Percentiles rank a stretch among this genome's conserved stretches.
Conservation (phyloP, 2,113 vertebrate genomes). For the Equus quagga region DNA sequence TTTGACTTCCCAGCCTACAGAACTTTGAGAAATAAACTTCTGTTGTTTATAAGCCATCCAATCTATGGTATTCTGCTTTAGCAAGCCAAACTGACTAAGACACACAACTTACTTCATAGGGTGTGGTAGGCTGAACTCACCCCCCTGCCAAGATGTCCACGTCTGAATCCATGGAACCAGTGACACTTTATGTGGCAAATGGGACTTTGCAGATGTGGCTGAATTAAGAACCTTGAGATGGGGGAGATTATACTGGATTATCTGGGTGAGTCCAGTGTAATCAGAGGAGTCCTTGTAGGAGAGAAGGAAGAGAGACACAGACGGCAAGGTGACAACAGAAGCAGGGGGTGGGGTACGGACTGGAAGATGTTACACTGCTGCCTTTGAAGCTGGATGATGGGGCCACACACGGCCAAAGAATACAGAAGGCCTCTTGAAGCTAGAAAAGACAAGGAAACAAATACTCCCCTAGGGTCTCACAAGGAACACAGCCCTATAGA, state of each 20-base stretch:
- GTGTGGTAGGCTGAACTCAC: neutral
- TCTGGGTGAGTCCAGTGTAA: neutral
- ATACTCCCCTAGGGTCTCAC: neutral
- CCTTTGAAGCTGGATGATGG: neutral
- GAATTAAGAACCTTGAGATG: neutral
- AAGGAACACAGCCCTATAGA: neutral
- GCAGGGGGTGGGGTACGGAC: too few relatives aligned
- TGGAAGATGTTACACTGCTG: neutral
- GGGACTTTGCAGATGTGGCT: neutral
- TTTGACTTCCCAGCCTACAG: neutral
- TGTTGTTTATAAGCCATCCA: neutral
- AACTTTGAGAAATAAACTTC: neutral
- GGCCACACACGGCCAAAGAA: neutral
- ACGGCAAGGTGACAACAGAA: neutral
- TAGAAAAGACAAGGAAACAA: slow-evolving; percentile 8
- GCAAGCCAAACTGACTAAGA: neutral
- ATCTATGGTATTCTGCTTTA: neutral
- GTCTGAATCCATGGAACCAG: neutral
- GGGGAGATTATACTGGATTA: neutral
- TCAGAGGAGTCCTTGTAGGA: neutral
- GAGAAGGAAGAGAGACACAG: neutral
- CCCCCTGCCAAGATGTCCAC: neutral
- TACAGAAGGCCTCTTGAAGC: neutral
- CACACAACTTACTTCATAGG: neutral
- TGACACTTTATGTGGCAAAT: neutral